Percentiles rank a stretch among this genome's conserved stretches.
phyloP scores from a whole-genome alignment of 2,797 vertebrate species.

The Neostethus bicornis region DNA sequence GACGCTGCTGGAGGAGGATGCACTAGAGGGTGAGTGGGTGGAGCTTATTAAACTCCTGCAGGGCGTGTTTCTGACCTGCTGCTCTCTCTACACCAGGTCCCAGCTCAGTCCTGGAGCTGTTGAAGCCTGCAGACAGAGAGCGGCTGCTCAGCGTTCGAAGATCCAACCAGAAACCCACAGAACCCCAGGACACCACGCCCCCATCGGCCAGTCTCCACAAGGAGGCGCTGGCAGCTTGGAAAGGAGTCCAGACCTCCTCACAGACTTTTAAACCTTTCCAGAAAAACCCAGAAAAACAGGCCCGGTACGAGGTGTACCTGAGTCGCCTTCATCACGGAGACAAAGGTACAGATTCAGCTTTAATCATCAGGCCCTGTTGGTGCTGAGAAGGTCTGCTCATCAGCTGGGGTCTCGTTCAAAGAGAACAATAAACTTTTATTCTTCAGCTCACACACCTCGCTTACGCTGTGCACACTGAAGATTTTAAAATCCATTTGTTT shows the following conservation, averaged over 20 bases:
- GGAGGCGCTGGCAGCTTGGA: slow-evolving; percentile 63
- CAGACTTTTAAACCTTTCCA: slow-evolving; percentile 90
- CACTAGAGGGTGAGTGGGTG: slow-evolving; percentile 77
- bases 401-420: too few species aligned
- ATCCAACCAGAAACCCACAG: slow-evolving; percentile 8
- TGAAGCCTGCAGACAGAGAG: slow-evolving; percentile 86
- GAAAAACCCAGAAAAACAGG: slow-evolving; percentile 89
- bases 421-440: too few species aligned
- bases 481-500: too few species aligned
- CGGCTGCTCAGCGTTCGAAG: slow-evolving; percentile 81
- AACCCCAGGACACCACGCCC: background rate
- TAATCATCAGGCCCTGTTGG: too few species aligned
- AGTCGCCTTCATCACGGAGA: slow-evolving; percentile 80
- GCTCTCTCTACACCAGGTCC: slow-evolving; percentile 75
- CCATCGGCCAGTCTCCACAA: slow-evolving; percentile 7
- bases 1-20: slow-evolving; percentile 83
- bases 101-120: slow-evolving; percentile 89
- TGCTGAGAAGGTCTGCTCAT: too few species aligned
- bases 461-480: too few species aligned
- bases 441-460: too few species aligned
- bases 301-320: slow-evolving; percentile 89
- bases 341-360: slow-evolving; percentile 84
- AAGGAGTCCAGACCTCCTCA: slow-evolving; percentile 59
- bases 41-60: too few species aligned
- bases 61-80: too few species aligned